Conservation (phyloP, 2,797 vertebrate species). For the Chaenodraco wilsoni region DNA sequence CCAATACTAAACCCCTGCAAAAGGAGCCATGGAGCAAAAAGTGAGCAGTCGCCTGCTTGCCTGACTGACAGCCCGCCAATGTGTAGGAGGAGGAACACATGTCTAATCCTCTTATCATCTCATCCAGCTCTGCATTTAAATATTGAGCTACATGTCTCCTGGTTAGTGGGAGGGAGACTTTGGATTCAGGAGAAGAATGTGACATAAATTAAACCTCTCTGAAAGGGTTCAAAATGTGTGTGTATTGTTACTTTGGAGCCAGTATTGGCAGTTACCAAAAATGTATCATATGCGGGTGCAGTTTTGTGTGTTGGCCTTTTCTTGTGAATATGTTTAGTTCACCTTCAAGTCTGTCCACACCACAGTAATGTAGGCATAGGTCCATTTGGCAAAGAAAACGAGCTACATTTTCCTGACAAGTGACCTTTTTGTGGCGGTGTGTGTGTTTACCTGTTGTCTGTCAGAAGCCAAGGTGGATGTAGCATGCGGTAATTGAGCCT, state of each 20-base stretch:
- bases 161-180: conserved; percentile 26
- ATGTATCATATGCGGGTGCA: conserved; percentile 20
- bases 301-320: conserved; percentile 13
- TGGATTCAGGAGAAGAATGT: conserved; percentile 11
- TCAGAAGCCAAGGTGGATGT: conserved; percentile 29
- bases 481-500: conserved; percentile 24
- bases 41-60: conserved; percentile 34
- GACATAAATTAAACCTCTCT: conserved; percentile 17
- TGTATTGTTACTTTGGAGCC: too few species aligned
- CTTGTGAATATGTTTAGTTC: conserved; percentile 8
- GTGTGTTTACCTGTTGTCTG: conserved; percentile 31
- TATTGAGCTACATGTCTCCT: conserved; percentile 32
- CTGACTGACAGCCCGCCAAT: conserved; percentile 37
- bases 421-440: conserved; percentile 17
- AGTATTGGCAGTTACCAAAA: conserved; percentile 12
- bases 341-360: conserved; percentile 1
- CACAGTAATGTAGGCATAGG: conserved; percentile 1
- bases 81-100: conserved; percentile 57
- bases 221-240: conserved; percentile 27
- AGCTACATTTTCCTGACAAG: conserved; percentile 15
- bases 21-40: conserved; percentile 27
- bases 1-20: conserved; percentile 38
- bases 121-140: conserved; percentile 45
- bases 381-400: conserved; percentile 9
- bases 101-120: conserved; percentile 58